Base-by-base conservation (phyloP, 2,888 invertebrate genomes). In the Dasysyrphus albostriatus region DNA sequence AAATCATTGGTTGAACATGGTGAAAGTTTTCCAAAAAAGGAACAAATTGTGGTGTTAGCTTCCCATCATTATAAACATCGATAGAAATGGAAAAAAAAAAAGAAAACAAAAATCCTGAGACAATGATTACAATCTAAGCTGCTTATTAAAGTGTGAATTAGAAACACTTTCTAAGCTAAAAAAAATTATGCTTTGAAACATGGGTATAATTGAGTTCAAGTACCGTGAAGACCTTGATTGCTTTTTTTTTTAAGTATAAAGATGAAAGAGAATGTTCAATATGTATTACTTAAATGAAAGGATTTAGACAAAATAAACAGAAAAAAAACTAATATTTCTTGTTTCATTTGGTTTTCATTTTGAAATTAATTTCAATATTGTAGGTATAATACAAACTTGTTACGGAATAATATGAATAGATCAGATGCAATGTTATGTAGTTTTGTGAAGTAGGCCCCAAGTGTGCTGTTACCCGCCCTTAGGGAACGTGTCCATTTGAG, bases 21-120 rank as follows among this genome's bases (percentile, higher is more conserved):
- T 63, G 63, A 63, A 63, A 63, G 63, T 63, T 47, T 63, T 63
- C 2, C 3, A 24, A 61, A 24, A 61, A 42, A 61, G 32, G 63
- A 42, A 63, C 44, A 44, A 19, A 29, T 58, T 34, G 37, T 58
- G 61, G 42, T 42, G 14, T 61, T 24, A 24, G 44, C 32, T 65
- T 65, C 44, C 32, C 16, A 29, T 16, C 58, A 44, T 34, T 16
- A 58, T 65, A 44, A 44, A 63, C 44, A 44, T 42, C 9, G n/a
- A 63, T 44, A 37, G 49, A 19, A 49, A 67, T 37, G 5, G 12
- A 47, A 24, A 32, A 56, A 8, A 29, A n/a, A n/a, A 56, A 56
- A 54, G 2, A 19, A 39, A 51, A 56, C 3, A 16, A 9, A 65
- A 65, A 34, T 67, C 49, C 49, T 67, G 34, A 67, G 14, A 67